Percentiles rank a stretch among this genome's conserved stretches.
Conservation (phyloP, 2,113 vertebrate species). For the Ia io region DNA sequence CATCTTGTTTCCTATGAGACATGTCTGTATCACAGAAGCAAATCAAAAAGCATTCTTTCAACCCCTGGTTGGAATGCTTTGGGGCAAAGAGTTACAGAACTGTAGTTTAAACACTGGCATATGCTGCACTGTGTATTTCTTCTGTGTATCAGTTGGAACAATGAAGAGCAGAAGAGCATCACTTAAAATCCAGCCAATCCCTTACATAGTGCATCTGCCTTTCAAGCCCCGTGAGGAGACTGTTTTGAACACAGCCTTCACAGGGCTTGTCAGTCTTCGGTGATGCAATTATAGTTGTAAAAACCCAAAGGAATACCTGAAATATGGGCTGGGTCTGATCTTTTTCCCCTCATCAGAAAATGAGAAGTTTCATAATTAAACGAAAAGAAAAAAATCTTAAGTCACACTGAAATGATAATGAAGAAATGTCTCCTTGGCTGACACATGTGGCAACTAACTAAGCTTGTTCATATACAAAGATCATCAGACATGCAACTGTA, state of each 20-base stretch:
- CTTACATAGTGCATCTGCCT: slow-evolving; percentile 65
- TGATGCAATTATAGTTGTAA: slow-evolving; percentile 54
- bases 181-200: slow-evolving; percentile 79
- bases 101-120: slow-evolving; percentile 76
- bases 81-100: slow-evolving; percentile 80
- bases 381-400: slow-evolving; percentile 67
- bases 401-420: slow-evolving; percentile 85
- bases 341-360: slow-evolving; percentile 88
- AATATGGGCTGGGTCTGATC: slow-evolving; percentile 90
- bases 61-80: slow-evolving; percentile 89
- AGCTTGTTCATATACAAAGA: slow-evolving; percentile 65
- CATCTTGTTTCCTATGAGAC: slow-evolving; percentile 88
- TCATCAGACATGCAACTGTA: slow-evolving; percentile 69
- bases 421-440: slow-evolving; percentile 80
- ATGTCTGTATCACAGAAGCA: slow-evolving; percentile 87
- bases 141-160: slow-evolving; percentile 58
- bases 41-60: slow-evolving; percentile 87
- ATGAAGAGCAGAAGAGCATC: slow-evolving; percentile 70
- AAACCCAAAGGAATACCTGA: slow-evolving; percentile 77
- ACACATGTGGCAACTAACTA: slow-evolving; percentile 69
- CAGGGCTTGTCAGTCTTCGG: slow-evolving; percentile 72
- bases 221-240: slow-evolving; percentile 55
- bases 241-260: slow-evolving; percentile 60
- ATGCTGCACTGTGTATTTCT: slow-evolving; percentile 73
- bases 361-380: slow-evolving; percentile 82